Evolutionary conservation across 1,140 invertebrate genomes (phyloP), one percentile per base, ranked within the genome.

Genomic region (Monomorium pharaonis): DNA sequence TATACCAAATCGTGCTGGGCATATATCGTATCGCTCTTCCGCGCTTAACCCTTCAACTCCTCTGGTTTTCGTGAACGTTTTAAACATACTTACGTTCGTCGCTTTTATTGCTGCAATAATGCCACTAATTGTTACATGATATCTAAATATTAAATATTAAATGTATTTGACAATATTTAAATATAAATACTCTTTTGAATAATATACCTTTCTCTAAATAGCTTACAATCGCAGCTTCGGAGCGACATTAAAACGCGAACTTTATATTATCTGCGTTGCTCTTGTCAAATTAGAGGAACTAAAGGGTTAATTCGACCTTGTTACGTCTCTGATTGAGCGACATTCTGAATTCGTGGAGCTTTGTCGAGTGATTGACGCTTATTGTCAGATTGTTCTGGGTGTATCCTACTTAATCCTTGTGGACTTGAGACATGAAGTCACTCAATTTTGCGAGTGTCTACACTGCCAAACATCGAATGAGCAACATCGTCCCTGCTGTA

Each of bases 401-500:
- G 67, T 42, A 33, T 58, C 12, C 44, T 42, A 30, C 12, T 69
- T 69, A 67, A 81, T 24, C n/a, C n/a, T 49, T 21, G 18, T 27
- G 18, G 10, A 69, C 63, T 56, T 56, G 65, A 63, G 44, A 78
- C 30, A 51, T 24, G 60, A 27, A 72, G 37, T 81, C 65, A 21
- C 67, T 72, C 63, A 33, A 65, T 58, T 78, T 21, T 69, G 18
- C 44, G 27, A 30, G 44, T 33, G 14, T 21, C 12, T 58, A 44
- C 37, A 33, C 18, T 81, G 78, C 67, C 78, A 83, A 80, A 83
- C 78, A 83, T 83, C 78, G 78, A 83, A 65, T 47, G 49, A 81
- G 78, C 78, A 83, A 83, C 78, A 60, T 74, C 67, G 78, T 83
- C 69, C 78, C 67, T 30, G 42, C 51, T 83, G 60, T 58, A 72